A percentile compares a stretch with the other conserved stretches of the same genome.
These are phyloP conservation scores for Toxostoma redivivum DNA, from an alignment of 2,113 vertebrate species.

Conservation along the genomic window DNA sequence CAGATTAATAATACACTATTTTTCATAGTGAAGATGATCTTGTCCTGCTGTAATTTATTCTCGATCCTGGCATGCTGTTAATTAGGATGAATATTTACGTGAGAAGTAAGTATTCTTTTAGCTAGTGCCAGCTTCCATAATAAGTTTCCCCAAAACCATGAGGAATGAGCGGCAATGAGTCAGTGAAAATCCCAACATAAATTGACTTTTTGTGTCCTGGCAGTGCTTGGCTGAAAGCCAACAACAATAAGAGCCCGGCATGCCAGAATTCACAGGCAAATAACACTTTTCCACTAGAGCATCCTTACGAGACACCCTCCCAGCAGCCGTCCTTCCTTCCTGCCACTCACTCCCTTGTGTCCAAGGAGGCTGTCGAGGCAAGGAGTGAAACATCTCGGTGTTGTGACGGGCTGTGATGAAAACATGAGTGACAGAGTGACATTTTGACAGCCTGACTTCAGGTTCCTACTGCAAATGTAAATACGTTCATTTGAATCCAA, in stretches of 20 bases:
- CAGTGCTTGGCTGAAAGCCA: constrained; percentile 49
- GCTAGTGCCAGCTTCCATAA: neutral
- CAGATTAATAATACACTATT: neutral
- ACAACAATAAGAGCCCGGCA: neutral
- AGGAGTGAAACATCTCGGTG: neutral
- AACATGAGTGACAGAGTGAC: constrained; percentile 61
- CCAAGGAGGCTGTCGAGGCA: constrained; percentile 1
- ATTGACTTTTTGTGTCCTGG: constrained; percentile 51
- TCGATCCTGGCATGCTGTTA: neutral
- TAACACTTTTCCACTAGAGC: constrained; percentile 10
- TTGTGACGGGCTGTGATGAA: constrained; percentile 40
- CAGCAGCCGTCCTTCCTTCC: constrained; percentile 6
- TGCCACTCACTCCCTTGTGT: constrained; percentile 35
- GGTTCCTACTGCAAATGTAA: constrained; percentile 54
- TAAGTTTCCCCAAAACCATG: neutral
- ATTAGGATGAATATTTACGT: neutral
- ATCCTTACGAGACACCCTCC: neutral
- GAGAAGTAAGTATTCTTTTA: neutral
- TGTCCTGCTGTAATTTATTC: neutral
- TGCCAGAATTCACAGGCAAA: constrained; percentile 48
- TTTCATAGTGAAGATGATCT: neutral
- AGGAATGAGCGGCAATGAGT: neutral
- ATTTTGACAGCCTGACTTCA: constrained; percentile 58
- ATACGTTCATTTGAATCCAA: constrained; percentile 61
- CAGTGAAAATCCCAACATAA: neutral